Evolutionary conservation across 2,797 vertebrate species (phyloP).

Genomic region (Chiroxiphia lanceolata): DNA sequence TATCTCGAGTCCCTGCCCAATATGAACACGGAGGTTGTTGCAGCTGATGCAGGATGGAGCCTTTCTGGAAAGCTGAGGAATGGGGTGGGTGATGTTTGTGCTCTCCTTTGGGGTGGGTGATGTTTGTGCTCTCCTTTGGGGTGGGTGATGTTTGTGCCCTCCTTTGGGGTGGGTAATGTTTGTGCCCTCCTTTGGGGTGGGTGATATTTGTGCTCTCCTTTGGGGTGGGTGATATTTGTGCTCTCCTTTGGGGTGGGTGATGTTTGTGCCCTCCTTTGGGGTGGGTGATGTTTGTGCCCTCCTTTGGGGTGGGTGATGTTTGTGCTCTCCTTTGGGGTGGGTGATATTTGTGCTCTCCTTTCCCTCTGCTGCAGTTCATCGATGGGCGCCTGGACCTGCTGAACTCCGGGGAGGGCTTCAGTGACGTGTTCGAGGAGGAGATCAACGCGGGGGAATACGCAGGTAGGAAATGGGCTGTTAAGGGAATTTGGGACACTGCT

Average conservation of each 20-base stretch:
- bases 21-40: not conserved
- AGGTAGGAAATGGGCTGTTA: conserved; percentile 72
- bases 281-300: no score
- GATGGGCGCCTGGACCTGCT: conserved; percentile 93
- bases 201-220: no score
- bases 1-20: not conserved
- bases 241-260: no score
- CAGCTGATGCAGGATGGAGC: not conserved
- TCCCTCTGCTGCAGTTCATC: conserved; percentile 85
- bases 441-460: conserved; percentile 96
- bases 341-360: not conserved
- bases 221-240: no score
- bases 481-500: not conserved
- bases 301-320: not conserved
- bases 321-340: not conserved
- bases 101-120: no score
- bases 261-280: no score
- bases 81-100: not conserved
- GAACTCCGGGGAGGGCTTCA: conserved; percentile 95
- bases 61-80: not conserved
- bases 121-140: no score
- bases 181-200: no score
- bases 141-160: no score
- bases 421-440: conserved; percentile 95
- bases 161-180: no score